Base-by-base conservation (phyloP, 2,888 invertebrate genomes). In the Nesidiocoris tenuis region DNA sequence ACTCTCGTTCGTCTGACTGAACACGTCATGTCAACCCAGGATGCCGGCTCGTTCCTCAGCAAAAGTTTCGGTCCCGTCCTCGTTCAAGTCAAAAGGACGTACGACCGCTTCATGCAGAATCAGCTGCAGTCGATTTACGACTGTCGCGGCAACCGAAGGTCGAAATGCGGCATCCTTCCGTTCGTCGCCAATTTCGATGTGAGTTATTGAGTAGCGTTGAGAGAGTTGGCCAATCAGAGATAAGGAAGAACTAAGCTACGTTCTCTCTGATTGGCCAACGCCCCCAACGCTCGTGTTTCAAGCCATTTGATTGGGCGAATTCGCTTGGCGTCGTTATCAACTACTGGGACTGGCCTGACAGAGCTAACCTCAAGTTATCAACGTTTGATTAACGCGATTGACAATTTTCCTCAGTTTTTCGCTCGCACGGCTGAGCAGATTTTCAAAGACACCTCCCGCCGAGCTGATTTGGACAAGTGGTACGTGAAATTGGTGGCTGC, bases 401-500 rank as follows among this genome's bases (percentile, higher is more conserved):
- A n/a, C n/a, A n/a, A n/a, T n/a, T n/a, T n/a, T n/a, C n/a, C n/a
- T n/a, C 79, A 87, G 87, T 90, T 91, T 80, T 94, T 98, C 86
- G 92, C 95, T 16, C 87, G 87, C 80, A 92, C 91, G 74, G 91
- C 95, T 17, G 98, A 98, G 84, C 88, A 87, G 76, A 92, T 97
- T 79, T 95, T 98, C 83, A 89, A 89, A 78, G 91, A 90, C 82
- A 92, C 94, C 39, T 94, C 94, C 79, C 87, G 97, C 71, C 89
- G 95, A 81, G 91, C 92, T 0, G 96, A 96, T 84, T 87, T 96
- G 80, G 96, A 97, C 83, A 94, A 96, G 82, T 96, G 95, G 94
- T 94, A 94, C 83, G 87, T 89, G 39, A 87, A 91, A 83, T 85
- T 95, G 81, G 90, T 94, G n/a, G 87, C 87, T 80, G 91, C 91